Evolutionary conservation across 2,888 invertebrate genomes (phyloP).

Genomic region (Zhuqinia jingwanae): DNA sequence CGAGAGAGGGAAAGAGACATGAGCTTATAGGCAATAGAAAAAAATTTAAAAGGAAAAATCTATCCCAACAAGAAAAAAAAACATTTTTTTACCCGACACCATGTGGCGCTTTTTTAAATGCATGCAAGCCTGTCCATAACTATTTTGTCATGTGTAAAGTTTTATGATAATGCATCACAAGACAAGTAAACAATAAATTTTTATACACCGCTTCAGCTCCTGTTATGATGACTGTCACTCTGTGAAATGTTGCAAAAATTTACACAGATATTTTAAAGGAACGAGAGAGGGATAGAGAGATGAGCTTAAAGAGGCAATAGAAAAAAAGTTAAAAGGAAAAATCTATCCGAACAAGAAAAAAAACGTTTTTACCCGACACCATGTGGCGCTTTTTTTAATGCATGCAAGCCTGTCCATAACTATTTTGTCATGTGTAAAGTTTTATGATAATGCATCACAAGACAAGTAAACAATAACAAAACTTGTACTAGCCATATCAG

Average conservation of each 20-base stretch:
- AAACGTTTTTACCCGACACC: conserved; percentile 47
- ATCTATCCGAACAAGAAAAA: neutral
- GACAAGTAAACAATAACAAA: conserved; percentile 47
- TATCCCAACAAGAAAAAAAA: conserved; percentile 8
- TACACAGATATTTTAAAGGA: conserved; percentile 3
- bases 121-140: conserved; percentile 59
- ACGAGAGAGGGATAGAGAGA: too few species aligned
- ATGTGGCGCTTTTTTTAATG: conserved; percentile 48
- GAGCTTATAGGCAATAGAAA: neutral
- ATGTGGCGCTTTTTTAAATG: conserved; percentile 47
- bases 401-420: conserved; percentile 59
- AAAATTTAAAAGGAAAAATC: neutral
- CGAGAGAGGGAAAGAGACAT: too few species aligned
- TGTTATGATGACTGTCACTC: neutral
- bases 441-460: conserved; percentile 62
- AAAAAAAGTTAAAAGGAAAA: conserved; percentile 8
- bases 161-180: conserved; percentile 62
- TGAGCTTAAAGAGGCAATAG: neutral
- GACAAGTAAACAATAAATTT: conserved; percentile 47
- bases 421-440: conserved; percentile 64
- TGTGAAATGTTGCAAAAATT: neutral
- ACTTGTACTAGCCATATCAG: conserved; percentile 20
- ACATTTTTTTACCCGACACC: conserved; percentile 57
- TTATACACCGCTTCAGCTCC: neutral
- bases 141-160: conserved; percentile 64